phyloP scores from a whole-genome alignment of 2,888 invertebrate genomes.

The Hydroisotoma schaefferi region DNA sequence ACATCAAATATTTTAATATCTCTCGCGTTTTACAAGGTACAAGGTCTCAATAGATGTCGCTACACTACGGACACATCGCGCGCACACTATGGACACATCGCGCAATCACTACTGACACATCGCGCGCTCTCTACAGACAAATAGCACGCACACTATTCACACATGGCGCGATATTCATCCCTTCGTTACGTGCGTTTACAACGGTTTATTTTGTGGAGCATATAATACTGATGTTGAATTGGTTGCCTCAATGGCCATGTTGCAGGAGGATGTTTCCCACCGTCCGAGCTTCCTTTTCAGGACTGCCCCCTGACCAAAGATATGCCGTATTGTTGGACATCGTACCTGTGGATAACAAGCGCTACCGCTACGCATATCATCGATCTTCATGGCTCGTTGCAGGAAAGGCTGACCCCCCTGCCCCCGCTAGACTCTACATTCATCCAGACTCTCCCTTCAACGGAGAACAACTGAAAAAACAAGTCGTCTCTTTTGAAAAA shows the following conservation, averaged over 20 bases:
- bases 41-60: no score
- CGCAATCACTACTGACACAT: no score
- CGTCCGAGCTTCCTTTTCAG: conserved; percentile 87
- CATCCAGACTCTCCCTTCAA: conserved; percentile 96
- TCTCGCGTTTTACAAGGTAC: no score
- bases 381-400: conserved; percentile 97
- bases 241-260: conserved; percentile 24
- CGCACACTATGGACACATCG: no score
- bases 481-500: conserved; percentile 97
- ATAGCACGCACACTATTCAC: no score
- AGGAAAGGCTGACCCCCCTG: conserved; percentile 96
- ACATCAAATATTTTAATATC: no score
- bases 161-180: no score
- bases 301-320: conserved; percentile 73
- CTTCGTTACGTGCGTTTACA: no score
- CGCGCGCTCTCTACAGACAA: no score
- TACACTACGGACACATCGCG: no score
- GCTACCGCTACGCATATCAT: conserved; percentile 97
- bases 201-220: conserved; percentile 8
- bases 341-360: conserved; percentile 92
- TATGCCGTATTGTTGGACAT: conserved; percentile 95
- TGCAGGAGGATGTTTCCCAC: conserved; percentile 97
- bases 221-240: conserved; percentile 22
- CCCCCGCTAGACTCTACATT: conserved; percentile 85
- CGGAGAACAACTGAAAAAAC: conserved; percentile 90